A percentile compares a stretch with the other conserved stretches of the same genome.
phyloP scores from a whole-genome alignment of 1,140 invertebrate species.

The Elymnias hypermnestra region DNA sequence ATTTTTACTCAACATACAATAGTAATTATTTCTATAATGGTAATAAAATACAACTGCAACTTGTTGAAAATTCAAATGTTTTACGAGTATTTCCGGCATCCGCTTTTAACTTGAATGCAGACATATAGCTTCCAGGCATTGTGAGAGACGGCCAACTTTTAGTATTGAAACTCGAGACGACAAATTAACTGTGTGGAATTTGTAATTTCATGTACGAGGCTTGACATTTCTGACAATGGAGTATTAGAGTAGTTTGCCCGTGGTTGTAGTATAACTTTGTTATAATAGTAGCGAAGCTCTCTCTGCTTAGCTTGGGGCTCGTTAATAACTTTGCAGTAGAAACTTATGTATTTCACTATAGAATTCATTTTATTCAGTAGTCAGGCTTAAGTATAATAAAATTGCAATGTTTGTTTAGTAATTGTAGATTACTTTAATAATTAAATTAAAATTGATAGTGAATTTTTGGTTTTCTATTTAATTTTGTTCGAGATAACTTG shows the following conservation, averaged over 20 bases:
- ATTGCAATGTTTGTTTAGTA: too few relatives aligned
- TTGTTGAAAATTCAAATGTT: too few relatives aligned
- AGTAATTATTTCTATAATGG: too few relatives aligned
- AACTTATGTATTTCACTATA: too few relatives aligned
- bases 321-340: not conserved
- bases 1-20: too few relatives aligned
- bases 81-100: too few relatives aligned
- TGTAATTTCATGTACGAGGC: constrained; percentile 12
- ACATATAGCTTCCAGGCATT: not conserved
- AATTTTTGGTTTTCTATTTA: too few relatives aligned
- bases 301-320: not conserved
- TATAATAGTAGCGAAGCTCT: constrained; percentile 2
- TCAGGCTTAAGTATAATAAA: too few relatives aligned
- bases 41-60: too few relatives aligned
- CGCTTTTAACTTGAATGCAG: too few relatives aligned
- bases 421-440: not conserved
- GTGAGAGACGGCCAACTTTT: constrained; percentile 10
- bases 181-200: constrained; percentile 17
- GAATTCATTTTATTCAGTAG: too few relatives aligned
- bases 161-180: constrained; percentile 4
- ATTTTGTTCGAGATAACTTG: too few relatives aligned
- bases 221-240: constrained; percentile 11
- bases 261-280: constrained; percentile 9
- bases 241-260: constrained; percentile 9
- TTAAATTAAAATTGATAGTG: not conserved